phyloP scores from a whole-genome alignment of 1,140 invertebrate genomes.

The Formica exsecta region DNA sequence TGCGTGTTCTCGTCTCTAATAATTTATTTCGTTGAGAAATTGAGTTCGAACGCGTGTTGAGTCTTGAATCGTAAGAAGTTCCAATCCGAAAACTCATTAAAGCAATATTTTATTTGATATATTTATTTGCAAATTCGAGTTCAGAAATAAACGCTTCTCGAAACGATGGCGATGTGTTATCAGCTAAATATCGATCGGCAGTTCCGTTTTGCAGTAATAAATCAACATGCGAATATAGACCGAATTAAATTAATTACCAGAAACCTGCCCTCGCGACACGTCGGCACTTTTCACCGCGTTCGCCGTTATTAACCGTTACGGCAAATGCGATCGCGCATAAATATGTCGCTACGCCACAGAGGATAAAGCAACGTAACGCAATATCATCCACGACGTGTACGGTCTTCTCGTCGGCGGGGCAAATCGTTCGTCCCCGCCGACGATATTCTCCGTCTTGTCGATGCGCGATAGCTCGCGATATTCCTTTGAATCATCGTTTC shows the following conservation, averaged over 20 bases:
- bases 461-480: constrained; percentile 50
- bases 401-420: background rate
- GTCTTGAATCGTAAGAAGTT: constrained; percentile 48
- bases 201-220: constrained; percentile 9
- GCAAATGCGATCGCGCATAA: constrained; percentile 19
- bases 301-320: constrained; percentile 40
- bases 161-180: constrained; percentile 19
- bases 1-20: constrained; percentile 14
- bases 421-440: background rate
- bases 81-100: constrained; percentile 35
- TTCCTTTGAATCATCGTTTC: constrained; percentile 72
- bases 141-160: background rate
- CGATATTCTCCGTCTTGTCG: constrained; percentile 34
- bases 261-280: constrained; percentile 15
- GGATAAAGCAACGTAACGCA: constrained; percentile 30
- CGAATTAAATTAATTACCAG: constrained; percentile 37
- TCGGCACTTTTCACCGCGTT: constrained; percentile 5
- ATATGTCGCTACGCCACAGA: background rate
- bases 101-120: background rate
- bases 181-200: background rate
- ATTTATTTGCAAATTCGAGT: constrained; percentile 26
- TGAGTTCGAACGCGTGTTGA: constrained; percentile 48
- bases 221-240: background rate
- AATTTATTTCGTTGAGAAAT: constrained; percentile 54
- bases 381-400: background rate